Conservation (phyloP, 2,888 invertebrate species). For the Diploptera punctata region DNA sequence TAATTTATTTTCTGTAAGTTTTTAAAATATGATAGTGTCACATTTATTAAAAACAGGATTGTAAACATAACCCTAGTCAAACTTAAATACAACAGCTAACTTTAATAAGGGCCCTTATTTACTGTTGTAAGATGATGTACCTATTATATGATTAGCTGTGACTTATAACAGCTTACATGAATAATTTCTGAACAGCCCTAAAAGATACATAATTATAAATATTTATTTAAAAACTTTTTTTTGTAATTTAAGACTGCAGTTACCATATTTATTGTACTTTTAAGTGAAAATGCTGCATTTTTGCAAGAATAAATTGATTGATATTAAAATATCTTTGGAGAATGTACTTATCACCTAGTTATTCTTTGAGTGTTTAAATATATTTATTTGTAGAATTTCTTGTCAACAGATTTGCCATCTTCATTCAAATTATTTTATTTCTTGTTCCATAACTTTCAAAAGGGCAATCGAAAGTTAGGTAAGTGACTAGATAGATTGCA, state of each 20-base stretch:
- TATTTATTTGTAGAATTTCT: constrained; percentile 16
- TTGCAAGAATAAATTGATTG: constrained; percentile 8
- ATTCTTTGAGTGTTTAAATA: constrained; percentile 7
- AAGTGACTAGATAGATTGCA: constrained; percentile 15
- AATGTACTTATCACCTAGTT: constrained; percentile 2
- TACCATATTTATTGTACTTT: neutral
- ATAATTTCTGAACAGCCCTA: neutral
- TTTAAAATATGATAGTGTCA: too few relatives aligned
- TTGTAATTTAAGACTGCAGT: constrained; percentile 10
- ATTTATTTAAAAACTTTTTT: neutral
- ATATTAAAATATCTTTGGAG: neutral
- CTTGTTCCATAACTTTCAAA: constrained; percentile 38
- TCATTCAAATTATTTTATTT: constrained; percentile 31
- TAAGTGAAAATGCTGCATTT: neutral
- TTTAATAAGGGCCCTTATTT: too few relatives aligned
- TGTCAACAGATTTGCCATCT: constrained; percentile 10
- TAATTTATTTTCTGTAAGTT: too few relatives aligned
- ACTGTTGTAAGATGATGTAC: too few relatives aligned
- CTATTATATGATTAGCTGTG: too few relatives aligned
- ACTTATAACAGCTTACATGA: too few relatives aligned
- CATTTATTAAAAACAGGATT: too few relatives aligned
- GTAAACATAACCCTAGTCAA: too few relatives aligned
- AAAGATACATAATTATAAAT: neutral
- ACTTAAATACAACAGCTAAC: too few relatives aligned
- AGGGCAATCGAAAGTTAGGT: constrained; percentile 32